Conservation (phyloP, 2,888 invertebrate species). For the Unio delphinus region DNA sequence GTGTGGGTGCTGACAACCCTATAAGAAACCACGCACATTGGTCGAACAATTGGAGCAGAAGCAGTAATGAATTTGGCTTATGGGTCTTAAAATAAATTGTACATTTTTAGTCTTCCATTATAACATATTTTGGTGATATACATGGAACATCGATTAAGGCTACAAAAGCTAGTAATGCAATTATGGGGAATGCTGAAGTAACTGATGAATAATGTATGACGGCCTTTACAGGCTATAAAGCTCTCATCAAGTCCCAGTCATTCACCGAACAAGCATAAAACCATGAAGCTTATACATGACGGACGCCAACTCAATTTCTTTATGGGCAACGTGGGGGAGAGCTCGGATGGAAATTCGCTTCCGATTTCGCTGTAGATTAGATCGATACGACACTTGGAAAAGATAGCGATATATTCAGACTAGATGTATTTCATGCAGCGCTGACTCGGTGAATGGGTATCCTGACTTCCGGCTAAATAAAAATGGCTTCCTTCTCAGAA, state of each 20-base stretch:
- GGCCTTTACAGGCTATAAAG: conserved; percentile 32
- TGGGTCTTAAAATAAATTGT: conserved; percentile 18
- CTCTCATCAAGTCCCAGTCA: conserved; percentile 27
- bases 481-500: conserved; percentile 15
- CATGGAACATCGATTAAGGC: conserved; percentile 31
- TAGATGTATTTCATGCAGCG: conserved; percentile 27
- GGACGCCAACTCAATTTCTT: conserved; percentile 26
- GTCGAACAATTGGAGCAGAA: conserved; percentile 13
- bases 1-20: conserved; percentile 16
- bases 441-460: conserved; percentile 26
- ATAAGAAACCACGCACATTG: conserved; percentile 9
- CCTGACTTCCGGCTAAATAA: conserved; percentile 7
- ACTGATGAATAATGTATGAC: conserved; percentile 35
- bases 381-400: conserved; percentile 3
- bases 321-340: conserved; percentile 20
- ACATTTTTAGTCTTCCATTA: conserved; percentile 34
- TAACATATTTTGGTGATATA: conserved; percentile 35
- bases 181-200: conserved; percentile 22
- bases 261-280: conserved; percentile 27
- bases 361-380: conserved; percentile 14
- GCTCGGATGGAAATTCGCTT: conserved; percentile 20
- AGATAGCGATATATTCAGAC: conserved; percentile 29
- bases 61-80: conserved; percentile 11
- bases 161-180: conserved; percentile 32
- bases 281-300: conserved; percentile 7